Evolutionary conservation across 2,113 vertebrate genomes (phyloP).

Genomic region (Boulengeromyrus knoepffleri): DNA sequence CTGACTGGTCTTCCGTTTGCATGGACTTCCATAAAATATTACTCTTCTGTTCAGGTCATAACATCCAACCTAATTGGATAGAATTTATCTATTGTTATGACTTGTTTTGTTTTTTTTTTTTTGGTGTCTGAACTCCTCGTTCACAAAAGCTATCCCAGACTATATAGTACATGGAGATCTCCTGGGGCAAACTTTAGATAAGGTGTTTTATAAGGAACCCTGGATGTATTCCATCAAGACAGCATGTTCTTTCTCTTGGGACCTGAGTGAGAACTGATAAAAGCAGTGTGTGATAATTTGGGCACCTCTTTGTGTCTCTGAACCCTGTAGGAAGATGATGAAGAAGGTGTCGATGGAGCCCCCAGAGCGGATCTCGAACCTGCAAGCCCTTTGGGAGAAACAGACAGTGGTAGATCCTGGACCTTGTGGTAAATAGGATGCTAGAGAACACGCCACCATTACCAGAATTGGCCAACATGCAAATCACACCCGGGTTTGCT

Average conservation of each 20-base stretch:
- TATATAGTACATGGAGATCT: not conserved
- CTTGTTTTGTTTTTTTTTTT: not conserved
- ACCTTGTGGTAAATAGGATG: conserved; percentile 74
- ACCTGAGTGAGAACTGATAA: not conserved
- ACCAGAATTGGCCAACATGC: not conserved
- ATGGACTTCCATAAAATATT: not conserved
- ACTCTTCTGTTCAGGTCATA: not conserved
- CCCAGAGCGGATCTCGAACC: conserved; percentile 71
- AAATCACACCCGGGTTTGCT: not conserved
- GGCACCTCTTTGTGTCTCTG: conserved; percentile 2
- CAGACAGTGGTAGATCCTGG: conserved; percentile 82
- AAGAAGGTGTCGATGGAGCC: conserved; percentile 91
- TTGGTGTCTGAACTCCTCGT: not conserved
- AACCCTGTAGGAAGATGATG: conserved; percentile 75
- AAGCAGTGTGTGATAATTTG: not conserved
- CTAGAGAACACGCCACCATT: conserved; percentile 46
- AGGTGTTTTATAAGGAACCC: not conserved
- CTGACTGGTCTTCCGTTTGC: not conserved
- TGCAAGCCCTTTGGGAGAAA: conserved; percentile 85
- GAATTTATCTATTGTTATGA: not conserved
- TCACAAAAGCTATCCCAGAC: not conserved
- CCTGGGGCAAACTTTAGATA: not conserved
- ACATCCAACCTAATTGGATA: not conserved
- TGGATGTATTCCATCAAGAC: not conserved
- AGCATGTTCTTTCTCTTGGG: not conserved